A percentile compares a stretch with the other conserved stretches of the same genome.
These are phyloP conservation scores for Semnornis frantzii DNA, from an alignment of 2,113 vertebrate genomes.

Conservation along the genomic window DNA sequence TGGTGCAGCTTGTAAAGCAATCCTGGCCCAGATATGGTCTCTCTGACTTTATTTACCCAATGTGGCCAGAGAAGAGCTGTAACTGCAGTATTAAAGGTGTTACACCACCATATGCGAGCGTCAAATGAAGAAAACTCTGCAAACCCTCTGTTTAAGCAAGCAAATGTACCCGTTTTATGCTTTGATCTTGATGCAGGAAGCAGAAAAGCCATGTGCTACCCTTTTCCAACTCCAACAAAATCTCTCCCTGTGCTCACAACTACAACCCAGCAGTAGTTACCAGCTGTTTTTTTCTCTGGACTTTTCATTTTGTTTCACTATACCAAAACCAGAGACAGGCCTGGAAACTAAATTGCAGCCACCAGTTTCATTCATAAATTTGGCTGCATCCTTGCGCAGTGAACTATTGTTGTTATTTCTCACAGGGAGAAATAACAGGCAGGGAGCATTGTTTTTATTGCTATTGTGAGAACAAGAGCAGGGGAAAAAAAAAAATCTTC, in stretches of 20 bases:
- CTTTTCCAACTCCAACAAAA: not conserved
- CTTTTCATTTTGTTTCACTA: not conserved
- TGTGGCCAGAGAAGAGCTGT: fast-evolving
- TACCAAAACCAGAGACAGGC: not conserved
- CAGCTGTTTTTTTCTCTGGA: not conserved
- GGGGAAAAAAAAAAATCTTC: slow-evolving; percentile 12
- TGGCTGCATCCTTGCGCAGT: not conserved
- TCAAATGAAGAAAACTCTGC: not conserved
- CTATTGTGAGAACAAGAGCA: slow-evolving; percentile 47
- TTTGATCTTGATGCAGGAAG: not conserved
- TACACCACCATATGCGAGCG: fast-evolving
- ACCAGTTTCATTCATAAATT: slow-evolving; percentile 50
- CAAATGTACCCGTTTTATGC: not conserved
- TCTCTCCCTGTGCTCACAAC: not conserved
- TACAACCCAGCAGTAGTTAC: fast-evolving
- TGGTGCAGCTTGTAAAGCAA: not conserved
- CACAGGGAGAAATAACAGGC: too few relatives aligned
- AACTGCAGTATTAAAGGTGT: not conserved
- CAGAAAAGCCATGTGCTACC: not conserved
- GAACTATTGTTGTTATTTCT: slow-evolving; percentile 45
- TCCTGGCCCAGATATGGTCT: not conserved
- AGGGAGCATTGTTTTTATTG: slow-evolving; percentile 65
- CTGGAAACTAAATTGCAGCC: not conserved
- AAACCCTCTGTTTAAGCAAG: not conserved
- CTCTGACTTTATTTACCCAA: not conserved